Evolutionary conservation across 2,797 vertebrate species (phyloP), one percentile per base, ranked within the genome.

Genomic region (Crypturellus tataupa): DNA sequence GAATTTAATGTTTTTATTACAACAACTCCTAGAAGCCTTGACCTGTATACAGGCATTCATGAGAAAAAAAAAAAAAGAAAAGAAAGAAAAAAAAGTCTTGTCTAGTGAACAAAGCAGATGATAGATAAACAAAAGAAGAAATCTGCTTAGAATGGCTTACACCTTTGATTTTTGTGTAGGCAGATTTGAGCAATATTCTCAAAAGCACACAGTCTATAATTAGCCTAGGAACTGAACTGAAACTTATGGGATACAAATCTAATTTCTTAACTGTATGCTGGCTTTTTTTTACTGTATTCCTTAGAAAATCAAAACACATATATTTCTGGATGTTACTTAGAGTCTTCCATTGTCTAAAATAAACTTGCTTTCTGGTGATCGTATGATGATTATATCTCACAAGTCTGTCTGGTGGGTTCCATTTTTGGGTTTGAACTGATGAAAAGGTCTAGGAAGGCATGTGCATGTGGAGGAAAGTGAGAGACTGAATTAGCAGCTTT

Each of bases 351-450:
- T 90, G 76, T 69, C n/a, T 67, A 82, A 87, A 89, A 94, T 17
- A 58, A 89, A 58, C 79, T 94, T 6, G 47, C 40, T 82, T 98
- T 97, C 92, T 96, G 79, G 18, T 85, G 93, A 95, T 87, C 95
- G 95, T 92, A 87, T 92, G 90, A 89, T 79, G 49, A 40, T 68
- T 84, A 62, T 69, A 78, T 85, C 90, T 65, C 80, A 93, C 37
- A 87, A 94, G 62, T 65, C n/a, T 91, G 75, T 94, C 94, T 95
- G 83, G 46, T 92, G 75, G 64, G 62, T 95, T 98, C 98, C 97
- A 97, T 97, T 97, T 97, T 96, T 80, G 91, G 77, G 64, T 88
- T 95, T 3, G 13, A 95, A 95, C 86, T 1, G 59, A 97, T 96
- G 75, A 84, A 95, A 95, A 93, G 3, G 81, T 91, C 67, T 93